Percentiles rank a stretch among this genome's conserved stretches.
Evolutionary conservation across 2,888 invertebrate genomes (phyloP).

Genomic region (Sceliomorpha sp.): DNA sequence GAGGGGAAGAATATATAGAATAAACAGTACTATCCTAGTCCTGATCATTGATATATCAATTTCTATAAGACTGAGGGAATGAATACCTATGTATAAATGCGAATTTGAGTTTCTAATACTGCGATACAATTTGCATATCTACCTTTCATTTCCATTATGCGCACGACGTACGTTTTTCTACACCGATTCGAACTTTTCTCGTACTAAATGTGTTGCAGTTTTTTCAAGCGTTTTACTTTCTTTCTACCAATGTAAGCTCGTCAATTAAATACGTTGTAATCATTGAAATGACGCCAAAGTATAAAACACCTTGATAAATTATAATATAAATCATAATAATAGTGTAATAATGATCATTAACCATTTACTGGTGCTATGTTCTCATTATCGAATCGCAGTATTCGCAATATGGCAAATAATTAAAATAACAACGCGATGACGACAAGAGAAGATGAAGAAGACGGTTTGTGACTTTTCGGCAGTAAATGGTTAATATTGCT

Average conservation of each 20-base stretch:
- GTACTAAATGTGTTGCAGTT: too few relatives aligned
- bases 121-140: slow-evolving; percentile 13
- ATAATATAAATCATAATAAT: too few relatives aligned
- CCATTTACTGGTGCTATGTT: slow-evolving; percentile 7
- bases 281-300: slow-evolving; percentile 66
- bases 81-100: slow-evolving; percentile 4
- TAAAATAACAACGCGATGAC: too few relatives aligned
- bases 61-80: slow-evolving; percentile 60
- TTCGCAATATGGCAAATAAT: too few relatives aligned
- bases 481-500: slow-evolving; percentile 9
- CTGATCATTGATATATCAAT: slow-evolving; percentile 42
- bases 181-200: too few relatives aligned
- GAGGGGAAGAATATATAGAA: too few relatives aligned
- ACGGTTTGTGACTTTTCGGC: too few relatives aligned
- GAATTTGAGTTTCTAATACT: slow-evolving; percentile 1
- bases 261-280: slow-evolving; percentile 51
- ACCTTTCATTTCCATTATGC: slow-evolving; percentile 1
- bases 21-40: slow-evolving; percentile 50
- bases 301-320: slow-evolving; percentile 51
- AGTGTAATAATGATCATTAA: slow-evolving; percentile 11
- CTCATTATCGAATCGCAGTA: slow-evolving; percentile 19
- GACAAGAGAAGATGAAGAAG: too few relatives aligned
- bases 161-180: too few relatives aligned
- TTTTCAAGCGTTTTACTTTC: slow-evolving; percentile 16
- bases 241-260: slow-evolving; percentile 30